These are phyloP conservation scores for Taeniopygia guttata DNA, from an alignment of 2,797 vertebrate species.

Conservation along the genomic window DNA sequence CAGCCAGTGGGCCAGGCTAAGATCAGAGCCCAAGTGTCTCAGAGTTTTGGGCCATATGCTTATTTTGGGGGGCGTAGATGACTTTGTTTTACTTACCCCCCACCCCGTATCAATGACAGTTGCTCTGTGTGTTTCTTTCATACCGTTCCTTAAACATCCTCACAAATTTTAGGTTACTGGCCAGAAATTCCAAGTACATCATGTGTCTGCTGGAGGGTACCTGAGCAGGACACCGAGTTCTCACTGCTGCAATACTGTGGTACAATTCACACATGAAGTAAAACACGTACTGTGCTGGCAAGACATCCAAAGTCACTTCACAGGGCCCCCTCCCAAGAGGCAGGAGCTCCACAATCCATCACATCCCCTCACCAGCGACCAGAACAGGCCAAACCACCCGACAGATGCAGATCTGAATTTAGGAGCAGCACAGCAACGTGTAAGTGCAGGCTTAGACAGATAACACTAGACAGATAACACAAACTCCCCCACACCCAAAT, in stretches of 20 bases:
- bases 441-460: neutral
- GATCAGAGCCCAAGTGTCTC: neutral
- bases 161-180: neutral
- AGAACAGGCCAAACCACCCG: neutral
- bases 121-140: neutral
- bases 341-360: neutral
- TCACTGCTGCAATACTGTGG: neutral
- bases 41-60: neutral
- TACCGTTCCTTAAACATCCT: neutral
- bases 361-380: neutral
- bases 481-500: neutral
- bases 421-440: neutral
- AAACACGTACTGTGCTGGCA: rapidly evolving
- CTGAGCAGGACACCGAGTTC: neutral
- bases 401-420: neutral
- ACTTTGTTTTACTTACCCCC: neutral
- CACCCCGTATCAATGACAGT: rapidly evolving
- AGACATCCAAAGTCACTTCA: neutral
- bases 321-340: neutral
- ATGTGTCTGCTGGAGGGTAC: neutral
- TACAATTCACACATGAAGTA: rapidly evolving
- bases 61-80: neutral
- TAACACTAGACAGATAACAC: neutral
- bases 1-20: neutral
- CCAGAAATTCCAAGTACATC: neutral